Conservation (phyloP, 2,113 vertebrate species). For the Micronycteris hirsuta region DNA sequence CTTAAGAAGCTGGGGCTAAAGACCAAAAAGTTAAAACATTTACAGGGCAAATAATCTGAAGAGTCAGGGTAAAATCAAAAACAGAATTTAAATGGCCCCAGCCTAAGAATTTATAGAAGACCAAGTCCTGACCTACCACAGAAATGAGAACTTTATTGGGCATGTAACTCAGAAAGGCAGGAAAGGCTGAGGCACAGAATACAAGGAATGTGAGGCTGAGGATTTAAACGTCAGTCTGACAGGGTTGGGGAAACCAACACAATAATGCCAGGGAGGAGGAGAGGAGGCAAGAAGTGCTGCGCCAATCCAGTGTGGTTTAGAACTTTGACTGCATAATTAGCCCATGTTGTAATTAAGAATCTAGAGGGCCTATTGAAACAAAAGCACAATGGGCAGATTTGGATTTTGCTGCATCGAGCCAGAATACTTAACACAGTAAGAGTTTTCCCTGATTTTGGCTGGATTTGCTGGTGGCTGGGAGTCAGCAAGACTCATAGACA, state of each 20-base stretch:
- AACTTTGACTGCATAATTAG: constrained; percentile 65
- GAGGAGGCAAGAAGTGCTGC: neutral
- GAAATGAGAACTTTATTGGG: constrained; percentile 74
- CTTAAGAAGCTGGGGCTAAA: constrained; percentile 45
- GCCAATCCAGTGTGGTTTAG: constrained; percentile 40
- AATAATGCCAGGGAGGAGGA: neutral
- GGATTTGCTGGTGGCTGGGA: neutral
- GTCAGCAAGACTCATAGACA: neutral
- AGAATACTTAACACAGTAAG: constrained; percentile 47
- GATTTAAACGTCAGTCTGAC: constrained; percentile 75
- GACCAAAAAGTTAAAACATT: constrained; percentile 58
- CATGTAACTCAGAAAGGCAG: constrained; percentile 70
- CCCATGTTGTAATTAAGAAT: constrained; percentile 51
- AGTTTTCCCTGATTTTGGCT: constrained; percentile 31
- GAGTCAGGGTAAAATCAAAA: constrained; percentile 64
- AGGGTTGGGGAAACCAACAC: constrained; percentile 49
- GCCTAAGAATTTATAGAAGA: constrained; percentile 64
- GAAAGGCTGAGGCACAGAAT: constrained; percentile 71
- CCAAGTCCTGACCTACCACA: constrained; percentile 71
- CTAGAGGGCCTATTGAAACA: constrained; percentile 62
- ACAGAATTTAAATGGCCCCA: constrained; percentile 66
- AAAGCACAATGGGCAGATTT: constrained; percentile 48
- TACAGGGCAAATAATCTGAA: constrained; percentile 61
- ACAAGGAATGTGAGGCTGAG: constrained; percentile 69
- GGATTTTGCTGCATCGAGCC: constrained; percentile 29